Evolutionary conservation across 1,140 invertebrate genomes (phyloP).

Genomic region (Solenopsis invicta): DNA sequence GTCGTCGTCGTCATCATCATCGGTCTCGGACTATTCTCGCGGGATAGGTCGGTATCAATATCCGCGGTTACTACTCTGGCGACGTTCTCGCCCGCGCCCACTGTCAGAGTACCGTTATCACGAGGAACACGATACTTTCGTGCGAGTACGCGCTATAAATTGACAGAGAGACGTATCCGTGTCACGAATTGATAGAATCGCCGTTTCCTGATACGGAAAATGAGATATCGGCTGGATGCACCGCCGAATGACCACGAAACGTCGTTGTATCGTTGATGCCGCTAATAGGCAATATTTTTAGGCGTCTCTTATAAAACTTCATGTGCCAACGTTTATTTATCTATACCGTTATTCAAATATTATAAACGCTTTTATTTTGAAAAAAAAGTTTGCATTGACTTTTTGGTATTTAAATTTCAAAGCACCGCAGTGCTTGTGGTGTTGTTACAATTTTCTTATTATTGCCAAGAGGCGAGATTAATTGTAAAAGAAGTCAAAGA

Average conservation of each 20-base stretch:
- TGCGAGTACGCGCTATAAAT: conserved; percentile 33
- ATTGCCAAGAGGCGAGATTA: background rate
- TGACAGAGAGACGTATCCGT: conserved; percentile 15
- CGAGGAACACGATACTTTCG: conserved; percentile 50
- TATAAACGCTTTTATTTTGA: background rate
- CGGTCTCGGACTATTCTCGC: conserved; percentile 36
- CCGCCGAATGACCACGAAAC: background rate
- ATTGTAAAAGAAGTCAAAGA: background rate
- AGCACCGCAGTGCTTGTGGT: too few species aligned
- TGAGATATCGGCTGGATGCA: background rate
- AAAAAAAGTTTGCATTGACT: background rate
- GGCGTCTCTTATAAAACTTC: background rate
- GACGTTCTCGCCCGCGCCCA: background rate
- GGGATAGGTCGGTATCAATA: conserved; percentile 56
- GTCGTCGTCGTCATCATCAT: conserved; percentile 14
- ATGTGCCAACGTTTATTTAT: background rate
- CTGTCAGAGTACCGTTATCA: conserved; percentile 40
- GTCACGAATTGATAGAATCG: conserved; percentile 44
- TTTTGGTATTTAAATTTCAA: background rate
- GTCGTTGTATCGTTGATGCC: background rate
- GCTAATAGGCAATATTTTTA: background rate
- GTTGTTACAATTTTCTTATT: background rate
- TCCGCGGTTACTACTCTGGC: conserved; percentile 20
- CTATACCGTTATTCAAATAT: background rate
- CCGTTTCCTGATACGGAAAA: conserved; percentile 6